phyloP scores from a whole-genome alignment of 1,140 invertebrate species.

The Zaprionus vittiger region DNA sequence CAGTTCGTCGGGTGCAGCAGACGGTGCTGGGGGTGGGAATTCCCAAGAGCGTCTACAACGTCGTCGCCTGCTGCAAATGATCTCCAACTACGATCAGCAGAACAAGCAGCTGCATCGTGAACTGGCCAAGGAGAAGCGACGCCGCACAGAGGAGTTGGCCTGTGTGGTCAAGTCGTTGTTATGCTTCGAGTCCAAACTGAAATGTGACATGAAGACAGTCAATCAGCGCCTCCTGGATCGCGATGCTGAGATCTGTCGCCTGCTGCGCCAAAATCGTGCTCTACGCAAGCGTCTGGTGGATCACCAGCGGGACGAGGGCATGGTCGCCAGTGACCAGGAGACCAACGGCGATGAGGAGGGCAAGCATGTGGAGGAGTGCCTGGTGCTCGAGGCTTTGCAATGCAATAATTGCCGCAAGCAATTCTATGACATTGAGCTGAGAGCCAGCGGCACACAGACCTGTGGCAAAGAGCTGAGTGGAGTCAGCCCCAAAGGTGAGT shows the following conservation, averaged over 20 bases:
- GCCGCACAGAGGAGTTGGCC: constrained; percentile 87
- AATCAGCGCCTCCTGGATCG: constrained; percentile 87
- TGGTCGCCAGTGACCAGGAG: constrained; percentile 45
- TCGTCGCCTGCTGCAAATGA: constrained; percentile 69
- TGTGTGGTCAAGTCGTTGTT: constrained; percentile 88
- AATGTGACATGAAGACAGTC: constrained; percentile 89
- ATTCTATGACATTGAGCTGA: constrained; percentile 76
- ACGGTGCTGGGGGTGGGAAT: not conserved
- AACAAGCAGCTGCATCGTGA: constrained; percentile 75
- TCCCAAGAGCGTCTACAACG: constrained; percentile 54
- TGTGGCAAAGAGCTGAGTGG: constrained; percentile 41
- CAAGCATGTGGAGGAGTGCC: constrained; percentile 54
- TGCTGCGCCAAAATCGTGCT: constrained; percentile 66
- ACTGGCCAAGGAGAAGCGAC: constrained; percentile 84
- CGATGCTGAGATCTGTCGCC: constrained; percentile 87
- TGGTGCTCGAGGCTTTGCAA: constrained; percentile 73
- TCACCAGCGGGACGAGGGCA: constrained; percentile 61
- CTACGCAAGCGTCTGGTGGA: constrained; percentile 66
- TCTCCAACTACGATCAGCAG: constrained; percentile 75
- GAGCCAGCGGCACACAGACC: constrained; percentile 65
- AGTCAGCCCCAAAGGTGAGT: constrained; percentile 63
- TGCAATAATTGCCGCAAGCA: constrained; percentile 81
- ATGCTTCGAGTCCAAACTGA: constrained; percentile 87
- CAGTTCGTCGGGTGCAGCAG: constrained; percentile 45
- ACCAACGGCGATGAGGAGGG: constrained; percentile 50